These are phyloP conservation scores for Phoenicopterus ruber DNA, from an alignment of 2,113 vertebrate species.

Conservation along the genomic window DNA sequence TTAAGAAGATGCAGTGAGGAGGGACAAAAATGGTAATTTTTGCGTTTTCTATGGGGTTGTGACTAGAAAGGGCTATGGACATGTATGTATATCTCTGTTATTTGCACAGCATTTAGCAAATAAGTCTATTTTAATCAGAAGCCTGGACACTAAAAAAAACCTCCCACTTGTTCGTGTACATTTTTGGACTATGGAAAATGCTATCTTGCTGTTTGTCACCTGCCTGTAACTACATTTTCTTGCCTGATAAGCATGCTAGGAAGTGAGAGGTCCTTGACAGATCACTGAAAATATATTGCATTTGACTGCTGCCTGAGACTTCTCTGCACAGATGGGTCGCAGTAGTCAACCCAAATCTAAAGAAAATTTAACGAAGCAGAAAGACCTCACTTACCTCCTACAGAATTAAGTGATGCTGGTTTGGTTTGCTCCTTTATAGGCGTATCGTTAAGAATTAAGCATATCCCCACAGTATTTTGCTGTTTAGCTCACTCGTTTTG, in stretches of 20 bases:
- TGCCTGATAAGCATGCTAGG: background rate
- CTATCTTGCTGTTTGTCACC: background rate
- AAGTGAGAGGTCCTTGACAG: conserved; percentile 20
- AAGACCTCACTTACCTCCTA: conserved; percentile 12
- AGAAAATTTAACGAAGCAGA: conserved; percentile 24
- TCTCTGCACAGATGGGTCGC: conserved; percentile 16
- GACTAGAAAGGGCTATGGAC: background rate
- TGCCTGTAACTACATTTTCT: background rate
- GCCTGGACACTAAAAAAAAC: background rate
- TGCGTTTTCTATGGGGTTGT: background rate
- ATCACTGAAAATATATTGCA: background rate
- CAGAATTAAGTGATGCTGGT: background rate
- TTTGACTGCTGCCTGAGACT: conserved; percentile 38
- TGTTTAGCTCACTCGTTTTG: background rate
- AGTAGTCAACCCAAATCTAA: conserved; percentile 21
- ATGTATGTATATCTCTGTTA: background rate
- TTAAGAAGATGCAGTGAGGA: background rate
- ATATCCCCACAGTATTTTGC: background rate
- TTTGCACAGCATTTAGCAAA: background rate
- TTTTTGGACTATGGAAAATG: background rate
- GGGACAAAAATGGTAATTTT: background rate
- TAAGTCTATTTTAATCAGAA: background rate
- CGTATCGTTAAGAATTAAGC: background rate
- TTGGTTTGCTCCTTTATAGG: background rate
- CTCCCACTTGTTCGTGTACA: background rate